Evolutionary conservation across 2,888 invertebrate species (phyloP).

Genomic region (Parochlus steinenii): DNA sequence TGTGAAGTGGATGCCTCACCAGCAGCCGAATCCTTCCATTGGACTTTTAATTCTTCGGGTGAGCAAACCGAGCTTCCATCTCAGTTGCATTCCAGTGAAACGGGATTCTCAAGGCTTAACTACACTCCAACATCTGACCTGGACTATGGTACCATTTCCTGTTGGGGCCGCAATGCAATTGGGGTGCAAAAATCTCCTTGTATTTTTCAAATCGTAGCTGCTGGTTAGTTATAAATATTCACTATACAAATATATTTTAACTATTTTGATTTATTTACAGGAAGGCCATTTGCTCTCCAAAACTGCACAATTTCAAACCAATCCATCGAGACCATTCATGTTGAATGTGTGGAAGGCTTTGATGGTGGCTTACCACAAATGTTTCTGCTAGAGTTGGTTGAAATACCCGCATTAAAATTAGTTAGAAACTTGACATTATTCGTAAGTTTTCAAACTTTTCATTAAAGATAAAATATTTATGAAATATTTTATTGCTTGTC

Average conservation of each 20-base stretch:
- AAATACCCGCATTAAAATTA: slow-evolving; percentile 45
- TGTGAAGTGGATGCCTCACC: slow-evolving; percentile 83
- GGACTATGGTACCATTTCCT: slow-evolving; percentile 78
- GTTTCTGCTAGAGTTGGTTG: slow-evolving; percentile 66
- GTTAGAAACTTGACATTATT: slow-evolving; percentile 27
- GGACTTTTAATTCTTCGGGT: slow-evolving; percentile 87
- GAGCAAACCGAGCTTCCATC: slow-evolving; percentile 66
- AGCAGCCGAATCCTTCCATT: slow-evolving; percentile 68
- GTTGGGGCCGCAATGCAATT: slow-evolving; percentile 71
- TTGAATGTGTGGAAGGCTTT: slow-evolving; percentile 76
- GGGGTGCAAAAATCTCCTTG: slow-evolving; percentile 73
- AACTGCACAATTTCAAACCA: slow-evolving; percentile 83
- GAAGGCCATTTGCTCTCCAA: slow-evolving; percentile 72
- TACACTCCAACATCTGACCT: slow-evolving; percentile 76
- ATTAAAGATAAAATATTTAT: slow-evolving; percentile 1
- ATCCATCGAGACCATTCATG: slow-evolving; percentile 65
- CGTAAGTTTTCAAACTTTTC: slow-evolving; percentile 20
- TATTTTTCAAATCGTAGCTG: slow-evolving; percentile 70
- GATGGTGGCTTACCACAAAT: slow-evolving; percentile 77
- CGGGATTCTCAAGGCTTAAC: slow-evolving; percentile 42
- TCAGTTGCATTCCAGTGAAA: slow-evolving; percentile 35
- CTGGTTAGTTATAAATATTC: slow-evolving; percentile 39
- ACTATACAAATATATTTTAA: slow-evolving; percentile 1
- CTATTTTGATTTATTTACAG: slow-evolving; percentile 31
- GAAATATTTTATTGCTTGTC: slow-evolving; percentile 3